Base-by-base conservation (phyloP, 2,113 vertebrate species). In the Hirundichthys speculiger region DNA sequence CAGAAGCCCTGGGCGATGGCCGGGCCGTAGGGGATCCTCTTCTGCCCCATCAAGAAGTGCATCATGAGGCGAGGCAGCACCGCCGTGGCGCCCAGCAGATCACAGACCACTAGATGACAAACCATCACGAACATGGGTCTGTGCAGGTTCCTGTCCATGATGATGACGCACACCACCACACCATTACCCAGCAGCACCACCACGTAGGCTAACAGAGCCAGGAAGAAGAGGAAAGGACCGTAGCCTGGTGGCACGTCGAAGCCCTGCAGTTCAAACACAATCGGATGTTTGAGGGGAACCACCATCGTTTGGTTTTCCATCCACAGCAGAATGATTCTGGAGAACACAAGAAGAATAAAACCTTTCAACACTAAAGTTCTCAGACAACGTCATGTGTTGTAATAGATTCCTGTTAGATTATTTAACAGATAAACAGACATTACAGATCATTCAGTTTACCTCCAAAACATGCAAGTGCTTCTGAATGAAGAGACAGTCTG, bases 91-190 rank as follows among this genome's bases (percentile, higher is more conserved):
- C 86, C 89, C 12, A 90, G 14, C 42, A 89, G 49, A 27, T 90
- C 88, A 15, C 75, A 83, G 4, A 73, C 67, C 1, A 70, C 43
- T 48, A 88, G 75, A 66, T 90, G 69, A 20, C 74, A 77, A 1
- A 88, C 19, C 65, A 86, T 54, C 2, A 85, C 20, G 14, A 82
- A 88, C 89, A 90, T 90, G 69, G 89, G 86, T 25, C 68, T 66
- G 73, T 86, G 85, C 30, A 90, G 69, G 40, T 12, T 72, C 30
- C 63, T 73, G 30, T 89, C 75, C 1, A 53, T 14, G 6, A 75
- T 5, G 10, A 90, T 86, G 27, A 69, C 46, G 0, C 39, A 16
- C 27, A 70, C 14, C 50, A 90, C 69, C 20, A 75, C 18, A 0
- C 83, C 75, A 2, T 90, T 90, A 2, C 55, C 80, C 41, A 84